A percentile compares a stretch with the other conserved stretches of the same genome.
Conservation (phyloP, 2,113 vertebrate genomes). For the Mobula birostris region DNA sequence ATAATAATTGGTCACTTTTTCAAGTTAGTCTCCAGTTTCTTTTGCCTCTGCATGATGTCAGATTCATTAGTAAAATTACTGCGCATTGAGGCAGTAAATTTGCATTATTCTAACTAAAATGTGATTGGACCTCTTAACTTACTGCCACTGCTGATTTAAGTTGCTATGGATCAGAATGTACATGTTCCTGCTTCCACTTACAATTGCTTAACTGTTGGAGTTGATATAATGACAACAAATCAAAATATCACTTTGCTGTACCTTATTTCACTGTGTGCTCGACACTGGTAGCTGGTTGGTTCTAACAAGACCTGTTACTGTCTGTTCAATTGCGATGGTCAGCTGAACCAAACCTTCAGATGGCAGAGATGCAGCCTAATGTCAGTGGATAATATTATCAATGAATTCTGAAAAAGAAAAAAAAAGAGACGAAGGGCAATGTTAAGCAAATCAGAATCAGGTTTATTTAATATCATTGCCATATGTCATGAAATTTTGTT, state of each 20-base stretch:
- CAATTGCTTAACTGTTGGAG: background rate
- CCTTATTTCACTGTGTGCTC: background rate
- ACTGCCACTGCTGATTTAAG: constrained; percentile 25
- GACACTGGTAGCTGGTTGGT: background rate
- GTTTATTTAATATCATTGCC: too few species aligned
- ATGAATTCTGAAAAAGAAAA: background rate
- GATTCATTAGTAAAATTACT: background rate
- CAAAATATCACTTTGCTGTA: background rate
- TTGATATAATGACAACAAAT: constrained; percentile 4
- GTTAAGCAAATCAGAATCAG: background rate
- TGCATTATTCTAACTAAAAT: constrained; percentile 23
- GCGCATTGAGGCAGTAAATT: constrained; percentile 1
- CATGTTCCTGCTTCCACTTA: constrained; percentile 13
- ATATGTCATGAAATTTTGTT: too few species aligned
- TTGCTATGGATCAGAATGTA: constrained; percentile 22
- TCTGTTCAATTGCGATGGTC: background rate
- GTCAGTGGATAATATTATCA: background rate
- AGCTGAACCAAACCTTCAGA: background rate
- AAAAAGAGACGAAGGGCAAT: background rate
- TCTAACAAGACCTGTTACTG: background rate
- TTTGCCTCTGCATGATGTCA: background rate
- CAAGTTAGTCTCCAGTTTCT: background rate
- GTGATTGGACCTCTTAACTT: constrained; percentile 29
- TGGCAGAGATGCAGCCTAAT: background rate
- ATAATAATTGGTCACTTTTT: background rate